phyloP scores from a whole-genome alignment of 1,140 invertebrate genomes.

The Caenorhabditis latens region DNA sequence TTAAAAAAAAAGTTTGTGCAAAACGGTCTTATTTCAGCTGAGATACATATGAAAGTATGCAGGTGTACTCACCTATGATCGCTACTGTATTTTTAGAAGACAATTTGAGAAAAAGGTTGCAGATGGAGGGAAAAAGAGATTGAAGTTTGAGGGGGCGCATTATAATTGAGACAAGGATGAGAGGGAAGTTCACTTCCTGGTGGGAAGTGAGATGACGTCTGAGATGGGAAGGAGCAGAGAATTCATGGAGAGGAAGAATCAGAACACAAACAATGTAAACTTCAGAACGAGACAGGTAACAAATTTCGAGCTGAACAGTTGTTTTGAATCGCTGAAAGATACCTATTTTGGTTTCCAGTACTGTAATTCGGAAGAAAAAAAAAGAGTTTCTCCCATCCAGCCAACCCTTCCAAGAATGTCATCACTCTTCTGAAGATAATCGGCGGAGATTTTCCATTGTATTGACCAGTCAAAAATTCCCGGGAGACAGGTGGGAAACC shows the following conservation, averaged over 20 bases:
- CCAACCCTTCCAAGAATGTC: not conserved
- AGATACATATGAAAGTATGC: too few species aligned
- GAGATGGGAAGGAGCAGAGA: not conserved
- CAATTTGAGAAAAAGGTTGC: slow-evolving; percentile 6
- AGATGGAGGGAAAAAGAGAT: not conserved
- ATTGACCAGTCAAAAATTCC: not conserved
- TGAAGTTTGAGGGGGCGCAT: slow-evolving; percentile 21
- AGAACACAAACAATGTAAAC: not conserved
- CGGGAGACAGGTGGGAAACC: not conserved
- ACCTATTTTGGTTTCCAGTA: too few species aligned
- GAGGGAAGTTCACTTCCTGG: slow-evolving; percentile 5
- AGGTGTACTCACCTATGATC: too few species aligned
- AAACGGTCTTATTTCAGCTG: too few species aligned
- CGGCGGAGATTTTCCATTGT: not conserved
- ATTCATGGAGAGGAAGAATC: not conserved
- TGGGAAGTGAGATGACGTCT: slow-evolving; percentile 4
- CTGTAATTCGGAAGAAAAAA: not conserved
- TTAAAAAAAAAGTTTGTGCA: too few species aligned
- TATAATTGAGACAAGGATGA: slow-evolving; percentile 52
- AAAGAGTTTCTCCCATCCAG: not conserved
- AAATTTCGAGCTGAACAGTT: too few species aligned
- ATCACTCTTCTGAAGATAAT: not conserved
- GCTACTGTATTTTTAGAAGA: slow-evolving; percentile 23
- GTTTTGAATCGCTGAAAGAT: too few species aligned
- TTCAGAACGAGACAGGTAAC: too few species aligned